Base-by-base conservation (phyloP, 2,888 invertebrate species). In the Steromphala cineraria region DNA sequence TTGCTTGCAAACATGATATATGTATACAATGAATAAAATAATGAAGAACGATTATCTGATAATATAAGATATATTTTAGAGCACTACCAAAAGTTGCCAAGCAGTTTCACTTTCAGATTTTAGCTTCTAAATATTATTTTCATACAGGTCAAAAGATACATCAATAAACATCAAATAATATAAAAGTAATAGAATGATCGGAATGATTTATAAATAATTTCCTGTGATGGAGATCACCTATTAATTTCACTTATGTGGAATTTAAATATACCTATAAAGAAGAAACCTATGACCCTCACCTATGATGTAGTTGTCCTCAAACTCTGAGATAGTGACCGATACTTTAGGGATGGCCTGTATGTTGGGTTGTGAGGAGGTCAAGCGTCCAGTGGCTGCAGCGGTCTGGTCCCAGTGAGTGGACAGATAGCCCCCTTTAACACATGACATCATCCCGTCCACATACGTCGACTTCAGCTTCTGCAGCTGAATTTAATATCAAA, bases 391-490 rank as follows among this genome's bases (percentile, higher is more conserved):
- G 19, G 90, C 91, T 52, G 92, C 91, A 21, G 91, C 87, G 3
- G 89, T 91, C 80, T 92, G 92, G 81, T 91, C 90, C 92, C 92
- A 92, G 84, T 90, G 89, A 10, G 92, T 91, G 0, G 67, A 79
- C 2, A 92, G 79, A 21, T 80, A 81, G 8, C 87, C 87, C 52
- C 86, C 80, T 4, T 76, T 81, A n/a, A 91, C 87, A 85, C 87
- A 90, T 1, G 85, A 83, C 83, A 91, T 80, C 80, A 92, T 88
- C 5, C 92, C 92, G 84, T 92, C 91, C 46, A 92, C 86, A 83
- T 92, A 92, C 2, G 92, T 92, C 5, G 92, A 92, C 85, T 92
- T 91, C 67, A 92, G 78, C 82, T 92, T 92, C 85, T 91, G 90
- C 28, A 92, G 80, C 92, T 92, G 67, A 13, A 46, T 10, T 46